Evolutionary conservation across 2,797 vertebrate species (phyloP), one percentile per base, ranked within the genome.

Genomic region (Lithobates pipiens): DNA sequence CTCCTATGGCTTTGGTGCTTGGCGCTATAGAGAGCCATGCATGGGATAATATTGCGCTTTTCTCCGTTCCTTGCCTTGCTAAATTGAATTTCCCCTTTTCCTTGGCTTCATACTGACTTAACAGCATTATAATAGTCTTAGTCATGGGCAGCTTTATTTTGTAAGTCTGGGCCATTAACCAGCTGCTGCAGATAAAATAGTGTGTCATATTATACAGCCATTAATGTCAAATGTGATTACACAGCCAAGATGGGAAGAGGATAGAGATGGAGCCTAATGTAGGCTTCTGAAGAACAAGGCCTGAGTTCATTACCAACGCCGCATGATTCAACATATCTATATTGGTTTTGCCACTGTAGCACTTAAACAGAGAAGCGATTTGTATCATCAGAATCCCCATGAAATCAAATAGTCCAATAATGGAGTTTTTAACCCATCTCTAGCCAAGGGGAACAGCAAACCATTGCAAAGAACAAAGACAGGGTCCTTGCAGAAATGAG

Each of bases 101-200:
- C 16, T 18, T 71, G 88, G 34, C 67, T 85, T 3, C 44, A 1
- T 86, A 88, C 6, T 72, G 18, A 39, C 86, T 70, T 72, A 88
- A 86, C 87, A 88, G 71, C 13, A 83, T 86, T 76, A 88, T 86
- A 83, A 75, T 80, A 75, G 27, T 77, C 67, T 85, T 83, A 88
- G 69, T 89, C 70, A 68, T 69, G 76, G 86, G 68, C 81, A 80
- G 71, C 86, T 69, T 87, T 87, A 83, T 83, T 83, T 76, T 83
- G 81, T 84, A 63, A 87, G 86, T 71, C 70, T 83, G 80, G 70
- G 34, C 86, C 80, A 86, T 44, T 10, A 91, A 88, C 76, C 90
- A 88, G 89, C 87, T 90, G 85, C 84, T 88, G 77, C 54, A 79
- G 72, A 88, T 82, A 82, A 88, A 86, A 90, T 82, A 88, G 61